Evolutionary conservation across 2,113 vertebrate genomes (phyloP).

Genomic region (Tragelaphus strepsiceros): DNA sequence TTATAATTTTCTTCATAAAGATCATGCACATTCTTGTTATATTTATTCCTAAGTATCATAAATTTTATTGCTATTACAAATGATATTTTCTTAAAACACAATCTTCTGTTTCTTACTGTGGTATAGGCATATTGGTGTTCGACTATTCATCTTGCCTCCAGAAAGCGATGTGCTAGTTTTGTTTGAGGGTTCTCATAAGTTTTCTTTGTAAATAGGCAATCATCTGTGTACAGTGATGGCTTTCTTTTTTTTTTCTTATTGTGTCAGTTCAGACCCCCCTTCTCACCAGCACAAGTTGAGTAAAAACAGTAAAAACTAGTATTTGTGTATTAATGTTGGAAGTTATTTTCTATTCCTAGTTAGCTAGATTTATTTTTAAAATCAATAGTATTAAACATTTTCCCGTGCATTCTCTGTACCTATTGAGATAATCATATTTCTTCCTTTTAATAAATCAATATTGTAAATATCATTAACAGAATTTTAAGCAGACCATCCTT

Average conservation of each 20-base stretch:
- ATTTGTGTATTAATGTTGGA: neutral
- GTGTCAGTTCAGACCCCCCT: neutral
- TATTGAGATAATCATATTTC: neutral
- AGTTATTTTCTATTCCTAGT: neutral
- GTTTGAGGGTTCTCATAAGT: neutral
- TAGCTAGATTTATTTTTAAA: neutral
- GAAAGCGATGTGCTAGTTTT: neutral
- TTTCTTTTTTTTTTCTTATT: neutral
- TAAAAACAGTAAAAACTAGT: neutral
- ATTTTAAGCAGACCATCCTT: neutral
- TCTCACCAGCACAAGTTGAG: neutral
- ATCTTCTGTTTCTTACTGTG: neutral
- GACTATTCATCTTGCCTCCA: neutral
- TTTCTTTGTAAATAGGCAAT: neutral
- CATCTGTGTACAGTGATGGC: neutral
- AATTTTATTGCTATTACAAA: neutral
- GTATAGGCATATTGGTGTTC: neutral
- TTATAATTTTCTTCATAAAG: neutral
- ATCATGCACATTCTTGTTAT: neutral
- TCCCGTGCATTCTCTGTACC: neutral
- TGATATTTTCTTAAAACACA: neutral
- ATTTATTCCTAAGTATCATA: neutral
- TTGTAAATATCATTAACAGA: neutral
- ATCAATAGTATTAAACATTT: neutral
- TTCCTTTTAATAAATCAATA: neutral